Evolutionary conservation across 2,888 invertebrate genomes (phyloP), one percentile per base, ranked within the genome.

Genomic region (Thyatira batis): DNA sequence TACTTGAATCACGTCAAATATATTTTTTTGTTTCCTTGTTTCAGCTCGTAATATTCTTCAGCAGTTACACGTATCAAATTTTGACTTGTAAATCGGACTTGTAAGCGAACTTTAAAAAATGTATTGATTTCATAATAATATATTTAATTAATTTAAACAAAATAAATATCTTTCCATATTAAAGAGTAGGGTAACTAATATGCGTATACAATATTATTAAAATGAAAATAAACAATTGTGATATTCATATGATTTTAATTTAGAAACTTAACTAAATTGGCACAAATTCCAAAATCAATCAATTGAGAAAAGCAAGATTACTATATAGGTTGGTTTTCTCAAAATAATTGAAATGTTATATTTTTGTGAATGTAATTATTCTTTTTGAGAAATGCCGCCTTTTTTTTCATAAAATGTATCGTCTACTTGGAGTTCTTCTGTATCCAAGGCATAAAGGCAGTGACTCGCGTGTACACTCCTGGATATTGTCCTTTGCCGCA

Each of bases 401-500:
- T 30, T 39, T 57, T 28, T 45, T 45, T 33, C 11, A 50, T 51
- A 2, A 21, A 10, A 20, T 33, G 43, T 13, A 20, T 30, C 45
- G 9, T 46, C 52, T 93, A 94, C 84, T 95, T 95, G 52, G 96
- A 92, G 85, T 97, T 97, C 85, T 97, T 97, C 73, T 93, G 93
- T 76, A 97, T 97, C 97, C 97, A 97, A 21, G 96, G 95, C 69
- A 97, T 83, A 92, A 97, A 96, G 67, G 95, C 93, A 48, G 96
- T 95, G 57, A 97, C 95, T 67, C 97, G 94, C 0, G 97, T 96
- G 84, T 98, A 98, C 2, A 98, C 97, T 13, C 97, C 98, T 0
- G 97, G 97, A 86, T 97, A 97, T 77, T 97, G 97, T 20, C 97
- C 97, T 87, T 97, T 97, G 53, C 97, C 97, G 80, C 97, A 97